phyloP scores from a whole-genome alignment of 2,888 invertebrate genomes.

The Scrobipalpa atriplicella region DNA sequence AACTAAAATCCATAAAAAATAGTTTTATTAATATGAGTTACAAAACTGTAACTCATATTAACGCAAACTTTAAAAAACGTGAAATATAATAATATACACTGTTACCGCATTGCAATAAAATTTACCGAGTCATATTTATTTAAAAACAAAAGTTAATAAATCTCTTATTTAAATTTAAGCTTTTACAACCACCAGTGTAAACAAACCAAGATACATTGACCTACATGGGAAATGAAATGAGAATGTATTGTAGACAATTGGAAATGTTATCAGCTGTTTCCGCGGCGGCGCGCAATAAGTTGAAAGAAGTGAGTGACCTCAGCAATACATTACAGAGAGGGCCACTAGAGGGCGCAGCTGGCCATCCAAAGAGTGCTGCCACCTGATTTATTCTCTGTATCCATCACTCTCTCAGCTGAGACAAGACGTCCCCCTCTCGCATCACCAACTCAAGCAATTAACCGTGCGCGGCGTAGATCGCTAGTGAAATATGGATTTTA shows the following conservation, averaged over 20 bases:
- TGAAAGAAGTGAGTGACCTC: slow-evolving; percentile 56
- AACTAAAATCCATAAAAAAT: too few relatives aligned
- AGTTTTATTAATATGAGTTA: too few relatives aligned
- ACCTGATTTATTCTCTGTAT: slow-evolving; percentile 77
- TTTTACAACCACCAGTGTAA: not conserved
- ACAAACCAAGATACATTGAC: not conserved
- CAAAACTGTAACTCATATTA: too few relatives aligned
- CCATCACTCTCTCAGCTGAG: slow-evolving; percentile 74
- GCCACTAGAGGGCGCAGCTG: slow-evolving; percentile 65
- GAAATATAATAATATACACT: too few relatives aligned
- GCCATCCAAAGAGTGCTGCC: slow-evolving; percentile 64
- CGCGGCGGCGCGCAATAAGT: slow-evolving; percentile 43
- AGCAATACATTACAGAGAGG: slow-evolving; percentile 59
- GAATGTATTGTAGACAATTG: slow-evolving; percentile 17
- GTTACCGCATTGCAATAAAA: too few relatives aligned
- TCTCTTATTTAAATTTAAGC: not conserved
- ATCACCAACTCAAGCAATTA: slow-evolving; percentile 61
- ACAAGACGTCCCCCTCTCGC: slow-evolving; percentile 63
- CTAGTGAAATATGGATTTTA: not conserved
- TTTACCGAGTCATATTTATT: not conserved
- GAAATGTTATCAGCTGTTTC: slow-evolving; percentile 31
- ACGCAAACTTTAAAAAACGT: too few relatives aligned
- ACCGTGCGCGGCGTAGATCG: slow-evolving; percentile 32
- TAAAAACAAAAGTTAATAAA: not conserved
- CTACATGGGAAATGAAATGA: slow-evolving; percentile 18